Conservation (phyloP, 2,888 invertebrate genomes). For the Erebia aethiops region DNA sequence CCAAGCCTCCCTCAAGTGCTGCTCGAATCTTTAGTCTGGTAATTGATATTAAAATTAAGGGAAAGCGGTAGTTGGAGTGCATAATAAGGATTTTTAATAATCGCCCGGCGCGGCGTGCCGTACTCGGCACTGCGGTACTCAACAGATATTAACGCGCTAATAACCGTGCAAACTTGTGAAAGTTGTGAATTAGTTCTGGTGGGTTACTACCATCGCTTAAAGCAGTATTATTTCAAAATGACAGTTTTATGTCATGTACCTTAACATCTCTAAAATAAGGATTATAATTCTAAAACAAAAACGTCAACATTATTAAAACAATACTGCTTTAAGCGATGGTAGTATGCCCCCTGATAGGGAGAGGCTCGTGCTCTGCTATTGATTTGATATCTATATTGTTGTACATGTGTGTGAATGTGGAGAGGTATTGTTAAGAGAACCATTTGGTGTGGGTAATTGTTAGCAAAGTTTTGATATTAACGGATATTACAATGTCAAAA, state of each 20-base stretch:
- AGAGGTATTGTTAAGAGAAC: slow-evolving; percentile 7
- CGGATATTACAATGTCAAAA: not conserved
- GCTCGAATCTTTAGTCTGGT: slow-evolving; percentile 36
- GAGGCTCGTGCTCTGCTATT: slow-evolving; percentile 10
- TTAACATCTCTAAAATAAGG: too few relatives aligned
- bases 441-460: not conserved
- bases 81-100: slow-evolving; percentile 28
- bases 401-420: not conserved
- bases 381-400: not conserved
- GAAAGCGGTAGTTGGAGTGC: slow-evolving; percentile 25
- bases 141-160: slow-evolving; percentile 19
- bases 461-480: not conserved
- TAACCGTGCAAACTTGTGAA: slow-evolving; percentile 17
- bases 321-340: too few relatives aligned
- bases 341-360: too few relatives aligned
- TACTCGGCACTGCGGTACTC: not conserved
- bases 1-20: slow-evolving; percentile 32
- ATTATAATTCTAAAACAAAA: too few relatives aligned
- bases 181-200: slow-evolving; percentile 21
- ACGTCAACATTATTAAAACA: too few relatives aligned
- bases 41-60: slow-evolving; percentile 28
- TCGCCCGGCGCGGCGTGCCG: slow-evolving; percentile 11
- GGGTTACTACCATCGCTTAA: too few relatives aligned
- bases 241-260: too few relatives aligned
- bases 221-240: too few relatives aligned